Percentiles rank a stretch among this genome's conserved stretches.
Evolutionary conservation across 2,113 vertebrate genomes (phyloP).

Genomic region (Carollia perspicillata): DNA sequence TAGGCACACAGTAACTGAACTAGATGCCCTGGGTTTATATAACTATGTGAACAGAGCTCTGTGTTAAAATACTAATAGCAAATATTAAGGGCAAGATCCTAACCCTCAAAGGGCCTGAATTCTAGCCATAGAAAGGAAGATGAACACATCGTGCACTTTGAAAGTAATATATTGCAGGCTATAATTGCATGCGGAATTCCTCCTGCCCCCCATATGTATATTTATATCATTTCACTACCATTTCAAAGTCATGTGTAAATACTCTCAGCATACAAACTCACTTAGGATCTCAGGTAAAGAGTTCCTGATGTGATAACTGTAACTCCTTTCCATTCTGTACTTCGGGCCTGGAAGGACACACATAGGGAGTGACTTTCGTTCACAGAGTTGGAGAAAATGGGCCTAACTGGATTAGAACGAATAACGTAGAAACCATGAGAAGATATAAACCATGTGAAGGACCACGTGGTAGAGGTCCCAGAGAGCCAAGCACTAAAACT

Average conservation of each 20-base stretch:
- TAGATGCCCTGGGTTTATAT: not conserved
- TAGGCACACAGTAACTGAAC: not conserved
- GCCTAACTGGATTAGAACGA: not conserved
- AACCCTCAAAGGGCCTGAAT: not conserved
- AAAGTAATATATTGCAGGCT: not conserved
- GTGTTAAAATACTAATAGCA: not conserved
- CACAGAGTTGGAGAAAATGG: not conserved
- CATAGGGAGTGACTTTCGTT: not conserved
- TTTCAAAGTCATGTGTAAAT: not conserved
- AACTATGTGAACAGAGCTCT: not conserved
- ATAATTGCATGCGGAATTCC: not conserved
- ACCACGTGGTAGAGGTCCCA: not conserved
- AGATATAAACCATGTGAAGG: not conserved
- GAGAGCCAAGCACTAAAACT: not conserved
- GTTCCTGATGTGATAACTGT: not conserved
- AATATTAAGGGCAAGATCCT: not conserved
- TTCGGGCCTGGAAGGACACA: not conserved
- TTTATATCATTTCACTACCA: not conserved
- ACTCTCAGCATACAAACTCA: not conserved
- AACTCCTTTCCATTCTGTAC: not conserved
- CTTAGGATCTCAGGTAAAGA: not conserved
- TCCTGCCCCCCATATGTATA: not conserved
- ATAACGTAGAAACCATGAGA: not conserved
- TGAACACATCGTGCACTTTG: not conserved
- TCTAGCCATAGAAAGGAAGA: conserved; percentile 12